Evolutionary conservation across 2,797 vertebrate species (phyloP), one percentile per base, ranked within the genome.

Genomic region (Aulostomus chinensis): DNA sequence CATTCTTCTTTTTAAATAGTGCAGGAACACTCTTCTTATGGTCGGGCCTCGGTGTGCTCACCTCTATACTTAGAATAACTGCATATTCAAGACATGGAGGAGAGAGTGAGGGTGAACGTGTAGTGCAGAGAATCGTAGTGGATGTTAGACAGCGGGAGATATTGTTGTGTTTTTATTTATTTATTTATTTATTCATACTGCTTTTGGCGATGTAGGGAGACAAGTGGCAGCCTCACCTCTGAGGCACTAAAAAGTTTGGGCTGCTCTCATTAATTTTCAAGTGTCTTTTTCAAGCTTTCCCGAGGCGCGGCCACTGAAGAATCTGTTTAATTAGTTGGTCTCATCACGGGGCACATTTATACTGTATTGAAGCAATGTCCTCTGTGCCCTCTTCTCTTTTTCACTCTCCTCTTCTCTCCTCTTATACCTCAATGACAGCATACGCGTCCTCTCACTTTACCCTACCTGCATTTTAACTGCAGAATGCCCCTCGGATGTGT

Each of bases 61-160:
- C 83, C 85, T 84, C 92, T 94, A 90, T 92, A 93, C 91, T 93
- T 94, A 91, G 90, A 91, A 90, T 86, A 84, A 49, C 64, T 76
- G 75, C 72, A 78, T 80, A 85, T 86, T 68, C 37, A 18, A 63
- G 58, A 58, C 62, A 25, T 13, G 16, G 42, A 37, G 48, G 25
- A 36, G 73, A 81, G 83, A 35, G 45, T 11, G 21, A 38, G 41
- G 32, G 57, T 31, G 64, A 62, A 53, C 48, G 33, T 47, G 63
- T 53, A 41, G 43, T 31, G 37, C 48, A 34, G 47, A 47, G 43
- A 40, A 37, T 18, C 38, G 8, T 29, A 22, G 33, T 26, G 36
- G 25, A 50, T 58, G 81, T 80, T 75, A 63, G 4, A 57, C 73
- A 78, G 81, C 70, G 78, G 61, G 61, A 43, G 59, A 58, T 65